Evolutionary conservation across 2,797 vertebrate genomes (phyloP).

Genomic region (Coracias cyanogaster): DNA sequence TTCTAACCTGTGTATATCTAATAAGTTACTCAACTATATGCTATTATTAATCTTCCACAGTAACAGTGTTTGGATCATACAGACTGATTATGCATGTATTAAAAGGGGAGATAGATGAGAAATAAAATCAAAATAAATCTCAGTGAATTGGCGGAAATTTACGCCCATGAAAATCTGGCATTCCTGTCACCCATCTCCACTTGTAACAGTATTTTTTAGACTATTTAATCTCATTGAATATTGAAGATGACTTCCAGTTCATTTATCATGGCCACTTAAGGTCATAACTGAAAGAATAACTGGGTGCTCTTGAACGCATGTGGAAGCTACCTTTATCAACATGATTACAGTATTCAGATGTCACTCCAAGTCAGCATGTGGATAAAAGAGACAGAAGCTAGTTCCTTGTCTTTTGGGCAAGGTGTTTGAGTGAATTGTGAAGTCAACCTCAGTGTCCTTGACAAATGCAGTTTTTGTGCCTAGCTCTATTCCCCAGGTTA

Average conservation of each 20-base stretch:
- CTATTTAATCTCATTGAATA: neutral
- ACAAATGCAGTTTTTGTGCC: neutral
- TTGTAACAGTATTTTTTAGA: neutral
- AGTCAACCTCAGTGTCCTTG: neutral
- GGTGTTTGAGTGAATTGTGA: neutral
- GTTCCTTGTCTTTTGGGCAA: neutral
- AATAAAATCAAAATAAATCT: neutral
- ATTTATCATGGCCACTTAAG: neutral
- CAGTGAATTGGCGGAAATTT: neutral
- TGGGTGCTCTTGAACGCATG: neutral
- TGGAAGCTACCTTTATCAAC: neutral
- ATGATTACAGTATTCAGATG: neutral
- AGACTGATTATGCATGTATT: neutral
- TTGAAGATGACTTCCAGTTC: neutral
- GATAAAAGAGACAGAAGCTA: neutral
- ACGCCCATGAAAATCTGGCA: neutral
- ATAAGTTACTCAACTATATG: neutral
- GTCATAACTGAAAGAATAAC: neutral
- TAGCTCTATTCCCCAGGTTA: neutral
- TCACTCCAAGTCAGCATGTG: neutral
- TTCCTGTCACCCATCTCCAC: neutral
- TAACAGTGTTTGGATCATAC: neutral
- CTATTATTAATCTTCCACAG: neutral
- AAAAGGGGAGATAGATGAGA: neutral
- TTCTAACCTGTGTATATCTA: slow-evolving; percentile 4